These are phyloP conservation scores for Bagarius yarrelli DNA, from an alignment of 2,113 vertebrate genomes.

Conservation along the genomic window DNA sequence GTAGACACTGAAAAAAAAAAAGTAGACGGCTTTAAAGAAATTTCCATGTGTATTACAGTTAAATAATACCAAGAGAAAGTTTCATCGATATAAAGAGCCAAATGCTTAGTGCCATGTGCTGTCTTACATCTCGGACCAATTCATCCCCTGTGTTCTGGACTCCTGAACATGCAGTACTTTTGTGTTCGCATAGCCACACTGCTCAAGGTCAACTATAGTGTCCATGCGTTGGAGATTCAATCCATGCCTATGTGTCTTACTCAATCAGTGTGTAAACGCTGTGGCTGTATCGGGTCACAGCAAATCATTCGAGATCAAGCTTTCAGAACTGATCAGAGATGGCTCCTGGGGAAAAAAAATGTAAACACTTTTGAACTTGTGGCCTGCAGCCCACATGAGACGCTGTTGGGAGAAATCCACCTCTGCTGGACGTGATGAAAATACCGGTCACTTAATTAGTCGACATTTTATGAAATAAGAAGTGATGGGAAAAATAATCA, in stretches of 20 bases:
- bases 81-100: constrained; percentile 39
- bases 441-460: neutral
- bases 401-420: constrained; percentile 17
- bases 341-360: constrained; percentile 33
- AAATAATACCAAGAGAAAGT: constrained; percentile 15
- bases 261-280: constrained; percentile 42
- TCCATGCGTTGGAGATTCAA: constrained; percentile 43
- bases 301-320: constrained; percentile 46
- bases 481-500: constrained; percentile 9
- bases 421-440: neutral
- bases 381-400: constrained; percentile 24
- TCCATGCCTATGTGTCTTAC: constrained; percentile 47
- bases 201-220: constrained; percentile 45
- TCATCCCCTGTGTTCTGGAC: constrained; percentile 26
- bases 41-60: constrained; percentile 1
- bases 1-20: constrained; percentile 3
- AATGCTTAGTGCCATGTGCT: neutral
- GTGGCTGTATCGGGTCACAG: constrained; percentile 22
- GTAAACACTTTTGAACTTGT: constrained; percentile 18
- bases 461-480: neutral
- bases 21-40: constrained; percentile 25
- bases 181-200: constrained; percentile 23
- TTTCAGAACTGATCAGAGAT: constrained; percentile 34
- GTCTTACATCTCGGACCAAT: constrained; percentile 43
- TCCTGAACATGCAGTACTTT: constrained; percentile 25